Conservation (phyloP, 2,888 invertebrate genomes). For the Hypolimnas misippus region DNA sequence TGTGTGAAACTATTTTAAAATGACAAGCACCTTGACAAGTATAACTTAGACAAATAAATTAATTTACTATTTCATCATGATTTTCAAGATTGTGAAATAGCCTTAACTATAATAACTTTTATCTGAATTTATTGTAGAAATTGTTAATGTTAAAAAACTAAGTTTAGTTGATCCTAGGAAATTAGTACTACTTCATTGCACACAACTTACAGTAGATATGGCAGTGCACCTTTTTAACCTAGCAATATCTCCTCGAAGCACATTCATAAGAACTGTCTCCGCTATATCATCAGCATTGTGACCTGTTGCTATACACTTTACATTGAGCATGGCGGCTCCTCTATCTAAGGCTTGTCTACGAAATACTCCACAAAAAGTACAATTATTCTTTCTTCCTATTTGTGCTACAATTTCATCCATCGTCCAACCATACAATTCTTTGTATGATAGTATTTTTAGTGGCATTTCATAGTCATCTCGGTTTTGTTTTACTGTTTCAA, state of each 20-base stretch:
- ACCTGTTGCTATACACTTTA: slow-evolving; percentile 97
- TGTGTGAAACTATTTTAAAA: no score
- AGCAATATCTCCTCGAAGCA: slow-evolving; percentile 97
- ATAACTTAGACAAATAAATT: no score
- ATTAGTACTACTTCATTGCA: neutral
- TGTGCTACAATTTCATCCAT: slow-evolving; percentile 98
- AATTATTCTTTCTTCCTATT: slow-evolving; percentile 95
- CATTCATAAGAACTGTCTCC: slow-evolving; percentile 99
- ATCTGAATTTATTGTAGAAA: no score
- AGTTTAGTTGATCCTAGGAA: no score
- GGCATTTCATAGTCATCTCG: slow-evolving; percentile 96
- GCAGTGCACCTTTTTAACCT: slow-evolving; percentile 95
- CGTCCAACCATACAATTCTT: slow-evolving; percentile 99
- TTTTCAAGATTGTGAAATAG: no score
- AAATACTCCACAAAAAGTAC: slow-evolving; percentile 98
- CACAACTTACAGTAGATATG: slow-evolving; percentile 89
- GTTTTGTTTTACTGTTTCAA: slow-evolving; percentile 98
- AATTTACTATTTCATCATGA: no score
- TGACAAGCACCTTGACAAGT: no score
- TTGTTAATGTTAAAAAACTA: no score
- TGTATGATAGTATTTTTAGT: slow-evolving; percentile 97
- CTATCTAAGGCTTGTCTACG: slow-evolving; percentile 97
- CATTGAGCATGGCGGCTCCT: slow-evolving; percentile 94
- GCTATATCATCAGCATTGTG: slow-evolving; percentile 99
- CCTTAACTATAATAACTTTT: no score